Percentiles rank a stretch among this genome's conserved stretches.
Evolutionary conservation across 2,113 vertebrate species (phyloP).

Genomic region (Oryzias melastigma): DNA sequence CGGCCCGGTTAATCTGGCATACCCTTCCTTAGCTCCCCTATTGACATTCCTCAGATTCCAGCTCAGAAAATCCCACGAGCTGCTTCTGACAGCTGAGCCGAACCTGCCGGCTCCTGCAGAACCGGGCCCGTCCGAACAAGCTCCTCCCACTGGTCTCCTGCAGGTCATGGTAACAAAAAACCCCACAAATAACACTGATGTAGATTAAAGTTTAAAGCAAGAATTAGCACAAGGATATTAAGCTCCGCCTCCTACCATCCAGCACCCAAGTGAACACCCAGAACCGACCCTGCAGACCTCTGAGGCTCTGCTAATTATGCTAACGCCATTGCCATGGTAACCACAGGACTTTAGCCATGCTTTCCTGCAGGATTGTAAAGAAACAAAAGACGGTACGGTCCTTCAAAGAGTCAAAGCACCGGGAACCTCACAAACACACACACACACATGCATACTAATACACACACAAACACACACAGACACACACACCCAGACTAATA

Average conservation of each 20-base stretch:
- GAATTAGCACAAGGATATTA: too few species aligned
- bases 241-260: too few species aligned
- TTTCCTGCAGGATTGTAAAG: slow-evolving; percentile 1
- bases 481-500: not conserved
- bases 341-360: slow-evolving; percentile 4
- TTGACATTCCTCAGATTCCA: slow-evolving; percentile 62
- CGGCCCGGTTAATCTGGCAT: slow-evolving; percentile 36
- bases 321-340: slow-evolving; percentile 24
- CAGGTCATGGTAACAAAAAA: too few species aligned
- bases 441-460: not conserved
- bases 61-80: slow-evolving; percentile 36
- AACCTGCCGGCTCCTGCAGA: not conserved
- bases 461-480: not conserved
- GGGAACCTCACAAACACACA: slow-evolving; percentile 3
- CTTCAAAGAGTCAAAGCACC: slow-evolving; percentile 26
- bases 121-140: too few species aligned
- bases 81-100: not conserved
- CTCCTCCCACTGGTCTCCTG: too few species aligned
- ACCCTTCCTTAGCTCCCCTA: slow-evolving; percentile 21
- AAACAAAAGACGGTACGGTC: slow-evolving; percentile 26
- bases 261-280: too few species aligned
- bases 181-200: too few species aligned
- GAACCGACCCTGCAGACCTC: not conserved
- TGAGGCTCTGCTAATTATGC: slow-evolving; percentile 7
- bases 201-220: too few species aligned